These are phyloP conservation scores for Stomorhina lunata DNA, from an alignment of 2,888 invertebrate species.

Conservation along the genomic window DNA sequence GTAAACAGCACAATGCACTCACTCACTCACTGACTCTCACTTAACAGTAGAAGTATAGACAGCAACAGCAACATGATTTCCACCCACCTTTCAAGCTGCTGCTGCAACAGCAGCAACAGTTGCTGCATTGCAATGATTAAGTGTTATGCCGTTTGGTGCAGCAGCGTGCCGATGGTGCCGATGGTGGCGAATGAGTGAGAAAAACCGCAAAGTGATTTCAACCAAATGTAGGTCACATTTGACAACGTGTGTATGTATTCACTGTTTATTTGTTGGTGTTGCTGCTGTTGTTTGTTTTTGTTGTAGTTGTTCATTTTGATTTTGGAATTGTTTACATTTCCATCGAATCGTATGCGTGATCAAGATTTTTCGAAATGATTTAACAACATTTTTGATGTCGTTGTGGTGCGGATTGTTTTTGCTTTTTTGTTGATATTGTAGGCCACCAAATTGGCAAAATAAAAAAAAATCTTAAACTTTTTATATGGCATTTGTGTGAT, in stretches of 20 bases:
- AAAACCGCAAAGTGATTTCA: constrained; percentile 35
- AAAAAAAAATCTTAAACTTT: constrained; percentile 24
- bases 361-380: constrained; percentile 62
- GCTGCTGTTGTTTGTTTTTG: constrained; percentile 10
- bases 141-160: neutral
- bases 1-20: constrained; percentile 46
- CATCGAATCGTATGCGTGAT: constrained; percentile 62
- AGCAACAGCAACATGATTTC: constrained; percentile 21
- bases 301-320: constrained; percentile 32
- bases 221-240: constrained; percentile 63
- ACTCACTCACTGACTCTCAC: constrained; percentile 58
- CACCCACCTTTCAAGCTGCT: constrained; percentile 54
- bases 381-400: constrained; percentile 47
- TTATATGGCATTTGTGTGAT: constrained; percentile 39
- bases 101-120: constrained; percentile 15
- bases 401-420: constrained; percentile 42
- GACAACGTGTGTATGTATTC: too few species aligned
- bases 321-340: constrained; percentile 63
- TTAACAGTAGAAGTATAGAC: constrained; percentile 37
- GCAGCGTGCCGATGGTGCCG: neutral
- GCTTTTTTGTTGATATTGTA: constrained; percentile 37
- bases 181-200: constrained; percentile 17
- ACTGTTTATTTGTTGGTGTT: constrained; percentile 18
- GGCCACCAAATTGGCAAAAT: constrained; percentile 57
- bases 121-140: constrained; percentile 14